These are phyloP conservation scores for Piprites chloris DNA, from an alignment of 2,113 vertebrate species.

Conservation along the genomic window DNA sequence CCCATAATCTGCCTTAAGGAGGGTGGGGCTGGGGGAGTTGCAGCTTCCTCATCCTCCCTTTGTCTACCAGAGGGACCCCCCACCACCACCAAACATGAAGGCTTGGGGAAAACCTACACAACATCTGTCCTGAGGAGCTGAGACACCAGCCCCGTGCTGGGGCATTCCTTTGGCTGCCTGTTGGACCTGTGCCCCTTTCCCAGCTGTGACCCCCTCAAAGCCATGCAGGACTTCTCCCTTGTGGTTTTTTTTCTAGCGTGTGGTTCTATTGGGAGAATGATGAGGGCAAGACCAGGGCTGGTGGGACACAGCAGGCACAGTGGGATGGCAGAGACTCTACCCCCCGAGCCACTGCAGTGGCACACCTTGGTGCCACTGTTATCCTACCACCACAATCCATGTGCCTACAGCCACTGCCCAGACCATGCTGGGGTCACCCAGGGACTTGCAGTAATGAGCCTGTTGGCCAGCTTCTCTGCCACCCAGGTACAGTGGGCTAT, in stretches of 20 bases:
- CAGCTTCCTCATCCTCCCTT: neutral
- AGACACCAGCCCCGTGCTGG: neutral
- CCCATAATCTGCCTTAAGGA: accelerated
- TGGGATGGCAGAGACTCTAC: neutral
- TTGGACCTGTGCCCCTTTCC: neutral
- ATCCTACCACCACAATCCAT: accelerated
- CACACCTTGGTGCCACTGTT: neutral
- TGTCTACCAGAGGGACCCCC: neutral
- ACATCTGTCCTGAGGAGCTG: neutral
- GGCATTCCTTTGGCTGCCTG: neutral
- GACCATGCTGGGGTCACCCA: accelerated
- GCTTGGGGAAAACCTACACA: neutral
- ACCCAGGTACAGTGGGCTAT: too few relatives aligned
- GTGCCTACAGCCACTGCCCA: neutral
- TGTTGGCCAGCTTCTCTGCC: neutral
- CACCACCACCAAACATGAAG: neutral
- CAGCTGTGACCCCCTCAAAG: neutral
- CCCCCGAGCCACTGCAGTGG: neutral
- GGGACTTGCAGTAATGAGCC: neutral
- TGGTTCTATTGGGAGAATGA: neutral
- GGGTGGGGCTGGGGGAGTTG: accelerated
- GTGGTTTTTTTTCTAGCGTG: neutral
- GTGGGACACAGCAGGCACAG: neutral
- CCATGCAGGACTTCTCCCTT: neutral
- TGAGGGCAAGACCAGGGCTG: neutral